Conservation (phyloP, 2,797 vertebrate species). For the Enteromius argenteus region DNA sequence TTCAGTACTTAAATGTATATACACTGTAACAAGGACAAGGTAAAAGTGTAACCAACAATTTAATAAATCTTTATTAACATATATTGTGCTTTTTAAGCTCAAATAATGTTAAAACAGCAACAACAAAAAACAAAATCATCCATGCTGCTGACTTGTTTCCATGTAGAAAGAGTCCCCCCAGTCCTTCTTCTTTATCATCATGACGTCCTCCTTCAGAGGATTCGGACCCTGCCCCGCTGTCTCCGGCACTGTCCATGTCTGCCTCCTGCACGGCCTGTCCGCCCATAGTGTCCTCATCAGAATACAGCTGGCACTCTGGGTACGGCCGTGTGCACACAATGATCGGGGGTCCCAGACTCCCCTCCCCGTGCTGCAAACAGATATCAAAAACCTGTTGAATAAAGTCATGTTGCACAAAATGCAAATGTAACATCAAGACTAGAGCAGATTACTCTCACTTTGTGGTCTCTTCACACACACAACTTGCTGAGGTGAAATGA, state of each 20-base stretch:
- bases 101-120: not conserved
- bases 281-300: slow-evolving; percentile 80
- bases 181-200: slow-evolving; percentile 81
- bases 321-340: slow-evolving; percentile 82
- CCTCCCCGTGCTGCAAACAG: slow-evolving; percentile 77
- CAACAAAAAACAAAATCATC: not conserved
- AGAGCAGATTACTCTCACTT: not conserved
- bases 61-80: too few relatives aligned
- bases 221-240: slow-evolving; percentile 85
- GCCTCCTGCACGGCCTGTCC: slow-evolving; percentile 76
- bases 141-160: slow-evolving; percentile 85
- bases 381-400: not conserved
- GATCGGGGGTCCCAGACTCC: slow-evolving; percentile 76
- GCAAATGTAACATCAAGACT: not conserved
- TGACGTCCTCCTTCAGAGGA: slow-evolving; percentile 77
- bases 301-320: slow-evolving; percentile 80
- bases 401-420: not conserved
- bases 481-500: not conserved
- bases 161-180: slow-evolving; percentile 83
- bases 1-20: too few relatives aligned
- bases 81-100: not conserved
- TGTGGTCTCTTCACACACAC: slow-evolving; percentile 1
- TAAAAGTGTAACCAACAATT: too few relatives aligned
- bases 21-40: too few relatives aligned
- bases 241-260: slow-evolving; percentile 92